Conservation (phyloP, 2,888 invertebrate genomes). For the Apamea sordens region DNA sequence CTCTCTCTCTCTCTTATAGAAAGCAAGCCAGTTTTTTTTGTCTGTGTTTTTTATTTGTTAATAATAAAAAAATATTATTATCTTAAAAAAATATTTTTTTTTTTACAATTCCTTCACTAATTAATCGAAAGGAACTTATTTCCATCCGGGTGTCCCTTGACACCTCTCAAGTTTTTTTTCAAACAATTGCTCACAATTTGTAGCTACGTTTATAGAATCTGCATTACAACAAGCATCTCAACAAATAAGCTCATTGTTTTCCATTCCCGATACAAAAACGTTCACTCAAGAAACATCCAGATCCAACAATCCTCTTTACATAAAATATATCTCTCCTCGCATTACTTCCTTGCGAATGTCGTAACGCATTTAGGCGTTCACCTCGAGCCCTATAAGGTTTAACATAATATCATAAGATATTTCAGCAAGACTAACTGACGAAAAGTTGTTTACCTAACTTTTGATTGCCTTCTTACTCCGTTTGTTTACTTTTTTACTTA, state of each 20-base stretch:
- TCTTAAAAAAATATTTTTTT: no score
- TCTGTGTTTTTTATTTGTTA: no score
- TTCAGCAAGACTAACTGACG: conserved; percentile 77
- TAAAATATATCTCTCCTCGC: conserved; percentile 66
- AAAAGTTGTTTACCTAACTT: conserved; percentile 88
- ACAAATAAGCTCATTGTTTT: conserved; percentile 33
- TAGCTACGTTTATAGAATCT: background rate
- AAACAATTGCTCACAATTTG: background rate
- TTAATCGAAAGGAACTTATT: no score
- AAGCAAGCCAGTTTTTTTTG: no score
- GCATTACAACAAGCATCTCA: conserved; percentile 2
- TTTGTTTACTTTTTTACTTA: conserved; percentile 88
- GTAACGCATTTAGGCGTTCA: conserved; percentile 74
- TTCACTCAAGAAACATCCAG: conserved; percentile 19
- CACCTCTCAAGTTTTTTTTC: no score
- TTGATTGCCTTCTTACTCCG: conserved; percentile 87
- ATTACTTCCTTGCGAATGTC: conserved; percentile 68
- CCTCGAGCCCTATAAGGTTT: conserved; percentile 74
- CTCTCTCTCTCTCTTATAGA: no score
- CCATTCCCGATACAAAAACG: conserved; percentile 34
- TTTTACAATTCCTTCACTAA: no score
- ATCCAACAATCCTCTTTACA: conserved; percentile 58
- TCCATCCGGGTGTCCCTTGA: no score
- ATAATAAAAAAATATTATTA: no score
- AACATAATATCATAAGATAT: conserved; percentile 80